Evolutionary conservation across 2,113 vertebrate genomes (phyloP), one percentile per base, ranked within the genome.

Genomic region (Fukomys damarensis): DNA sequence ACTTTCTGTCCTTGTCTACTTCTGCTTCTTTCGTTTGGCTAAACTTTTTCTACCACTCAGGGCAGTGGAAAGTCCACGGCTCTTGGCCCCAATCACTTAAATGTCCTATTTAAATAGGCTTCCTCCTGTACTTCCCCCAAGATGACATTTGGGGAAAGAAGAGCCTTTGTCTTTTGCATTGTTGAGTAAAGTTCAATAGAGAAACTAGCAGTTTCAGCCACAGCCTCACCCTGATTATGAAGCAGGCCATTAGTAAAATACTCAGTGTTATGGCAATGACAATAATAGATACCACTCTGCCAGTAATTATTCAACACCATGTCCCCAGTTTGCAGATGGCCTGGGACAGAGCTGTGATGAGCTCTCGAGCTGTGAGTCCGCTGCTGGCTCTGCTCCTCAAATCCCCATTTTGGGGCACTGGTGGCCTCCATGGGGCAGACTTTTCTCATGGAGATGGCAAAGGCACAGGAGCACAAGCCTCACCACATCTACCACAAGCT

Each of bases 1-100:
- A 6, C n/a, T 30, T 61, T 9, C 43, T 6, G 0, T 52, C 54
- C 28, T 61, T 22, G 1, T 16, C 7, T 35, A 61, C 85, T 96
- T 94, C 93, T 94, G 72, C 66, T 93, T 96, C 61, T 89, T 46
- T 3, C 7, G 7, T 46, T 80, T 52, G 11, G 41, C 17, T 30
- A 22, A 35, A 16, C 49, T n/a, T 46, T 52, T 43, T 66, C 63
- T 77, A 38, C 32, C 22, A 8, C 89, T 49, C 76, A 9, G 43
- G 56, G 95, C 32, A 11, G 41, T 66, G 94, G 93, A 89, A 95
- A 95, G 84, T 83, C 95, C 74, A 2, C n/a, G 19, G 41, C 35
- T 74, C 22, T 86, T 38, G 32, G 24, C 70, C 41, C 59, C 22
- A 9, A 12, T 52, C 77, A 20, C 61, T 30, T 59, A 65, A 93